phyloP scores from a whole-genome alignment of 2,888 invertebrate genomes.

The Alentia gelatinosa region DNA sequence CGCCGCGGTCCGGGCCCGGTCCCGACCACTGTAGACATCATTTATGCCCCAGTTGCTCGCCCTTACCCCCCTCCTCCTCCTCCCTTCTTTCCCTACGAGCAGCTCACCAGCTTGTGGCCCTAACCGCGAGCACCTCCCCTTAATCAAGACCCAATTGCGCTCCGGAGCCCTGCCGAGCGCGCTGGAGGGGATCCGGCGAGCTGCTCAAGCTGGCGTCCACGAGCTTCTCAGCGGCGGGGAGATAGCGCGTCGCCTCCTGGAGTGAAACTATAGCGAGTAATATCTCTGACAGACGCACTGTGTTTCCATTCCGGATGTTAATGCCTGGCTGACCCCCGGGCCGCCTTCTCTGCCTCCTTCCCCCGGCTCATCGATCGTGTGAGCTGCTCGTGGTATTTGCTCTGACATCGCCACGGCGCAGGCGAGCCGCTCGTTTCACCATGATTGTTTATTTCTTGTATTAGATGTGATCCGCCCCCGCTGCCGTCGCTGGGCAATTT shows the following conservation, averaged over 20 bases:
- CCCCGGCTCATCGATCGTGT: conserved; percentile 17
- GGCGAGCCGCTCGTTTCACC: conserved; percentile 51
- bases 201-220: too few relatives aligned
- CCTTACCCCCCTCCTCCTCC: too few relatives aligned
- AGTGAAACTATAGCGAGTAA: too few relatives aligned
- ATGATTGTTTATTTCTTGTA: conserved; percentile 53
- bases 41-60: neutral
- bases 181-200: neutral
- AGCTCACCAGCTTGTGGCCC: neutral
- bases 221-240: too few relatives aligned
- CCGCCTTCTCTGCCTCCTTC: neutral
- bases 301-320: conserved; percentile 51
- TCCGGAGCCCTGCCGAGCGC: neutral
- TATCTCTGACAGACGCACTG: conserved; percentile 51
- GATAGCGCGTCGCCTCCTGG: too few relatives aligned
- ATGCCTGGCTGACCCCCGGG: conserved; percentile 39
- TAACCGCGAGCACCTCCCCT: neutral
- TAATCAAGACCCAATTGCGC: neutral
- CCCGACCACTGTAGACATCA: conserved; percentile 12
- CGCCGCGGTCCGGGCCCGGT: neutral
- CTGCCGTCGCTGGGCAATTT: conserved; percentile 23
- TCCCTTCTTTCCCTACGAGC: too few relatives aligned
- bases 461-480: conserved; percentile 50
- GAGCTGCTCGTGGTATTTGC: conserved; percentile 28
- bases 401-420: conserved; percentile 35